A percentile compares a stretch with the other conserved stretches of the same genome.
Evolutionary conservation across 2,888 invertebrate species (phyloP).

Genomic region (Emmelina monodactyla): DNA sequence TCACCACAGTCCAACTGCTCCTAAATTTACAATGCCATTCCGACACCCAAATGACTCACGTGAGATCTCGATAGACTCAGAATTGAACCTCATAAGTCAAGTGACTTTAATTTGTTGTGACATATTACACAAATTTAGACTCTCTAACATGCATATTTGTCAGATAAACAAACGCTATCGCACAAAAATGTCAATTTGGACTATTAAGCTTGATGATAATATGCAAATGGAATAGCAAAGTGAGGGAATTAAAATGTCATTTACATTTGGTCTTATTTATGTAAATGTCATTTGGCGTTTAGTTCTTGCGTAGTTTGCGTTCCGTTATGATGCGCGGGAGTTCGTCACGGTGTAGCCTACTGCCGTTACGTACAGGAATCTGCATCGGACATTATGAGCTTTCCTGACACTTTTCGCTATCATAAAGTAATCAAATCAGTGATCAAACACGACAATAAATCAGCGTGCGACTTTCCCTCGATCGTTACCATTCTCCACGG

Average conservation of each 20-base stretch:
- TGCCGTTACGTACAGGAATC: slow-evolving; percentile 41
- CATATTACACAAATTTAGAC: too few species aligned
- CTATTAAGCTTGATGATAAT: too few species aligned
- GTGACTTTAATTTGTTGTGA: not conserved
- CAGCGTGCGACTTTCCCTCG: slow-evolving; percentile 44
- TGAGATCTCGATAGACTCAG: slow-evolving; percentile 27
- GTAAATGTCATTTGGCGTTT: not conserved
- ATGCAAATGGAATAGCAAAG: slow-evolving; percentile 3
- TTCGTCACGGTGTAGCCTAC: slow-evolving; percentile 9
- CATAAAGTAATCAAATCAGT: slow-evolving; percentile 64
- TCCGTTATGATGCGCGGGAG: slow-evolving; percentile 37
- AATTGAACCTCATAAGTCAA: slow-evolving; percentile 17
- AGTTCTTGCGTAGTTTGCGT: slow-evolving; percentile 23
- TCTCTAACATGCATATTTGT: too few species aligned
- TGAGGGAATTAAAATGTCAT: slow-evolving; percentile 35
- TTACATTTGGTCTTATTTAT: slow-evolving; percentile 29
- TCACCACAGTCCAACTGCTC: slow-evolving; percentile 37
- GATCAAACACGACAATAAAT: slow-evolving; percentile 29
- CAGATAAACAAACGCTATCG: too few species aligned
- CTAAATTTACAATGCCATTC: slow-evolving; percentile 58
- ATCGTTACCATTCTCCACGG: slow-evolving; percentile 53
- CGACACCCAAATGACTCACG: slow-evolving; percentile 55
- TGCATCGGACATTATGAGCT: slow-evolving; percentile 54
- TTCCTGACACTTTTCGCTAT: slow-evolving; percentile 53
- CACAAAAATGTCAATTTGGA: too few species aligned